Base-by-base conservation (phyloP, 2,113 vertebrate genomes). In the Corythaeola cristata region DNA sequence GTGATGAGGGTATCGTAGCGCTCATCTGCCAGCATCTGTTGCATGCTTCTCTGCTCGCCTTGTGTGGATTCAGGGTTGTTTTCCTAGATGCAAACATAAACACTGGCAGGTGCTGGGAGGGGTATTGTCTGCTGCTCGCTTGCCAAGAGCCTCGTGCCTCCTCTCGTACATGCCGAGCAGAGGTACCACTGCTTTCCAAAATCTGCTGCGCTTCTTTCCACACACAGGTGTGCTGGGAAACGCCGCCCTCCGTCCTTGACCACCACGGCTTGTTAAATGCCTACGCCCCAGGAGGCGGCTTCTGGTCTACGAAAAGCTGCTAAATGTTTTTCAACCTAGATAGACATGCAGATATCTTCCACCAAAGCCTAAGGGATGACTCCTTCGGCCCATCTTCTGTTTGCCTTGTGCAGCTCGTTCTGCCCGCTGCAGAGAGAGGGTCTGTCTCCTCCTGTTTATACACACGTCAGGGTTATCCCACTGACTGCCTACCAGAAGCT, bases 381-480 rank as follows among this genome's bases (percentile, higher is more conserved):
- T 69, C 27, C 32, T 76, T 9, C 67, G 52, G 63, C 45, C 59
- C 63, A 3, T 45, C 72, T 50, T 20, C 13, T 44, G 11, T 32
- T 37, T 49, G 52, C 0, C 0, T 78, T 35, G 23, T 9, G 50
- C 32, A 67, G 56, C 56, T 58, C 21, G 28, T 33, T 73, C 6
- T 89, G 58, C 78, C 67, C 18, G 1, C 24, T 47, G 56, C 3
- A 47, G 71, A 69, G 49, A 50, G 53, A 26, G 45, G 8, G 20
- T 59, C 49, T 44, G 27, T 26, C 66, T 60, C 44, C 47, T 84
- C 41, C 17, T n/a, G 15, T 35, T 9, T 12, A 2, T 12, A 8
- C 39, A 2, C 30, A 10, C 6, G 0, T 14, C 14, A 1, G 47
- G 41, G 32, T 60, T 30, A 16, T 74, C 53, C 44, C 22, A 0